These are phyloP conservation scores for Scomber scombrus DNA, from an alignment of 2,113 vertebrate genomes.

Conservation along the genomic window DNA sequence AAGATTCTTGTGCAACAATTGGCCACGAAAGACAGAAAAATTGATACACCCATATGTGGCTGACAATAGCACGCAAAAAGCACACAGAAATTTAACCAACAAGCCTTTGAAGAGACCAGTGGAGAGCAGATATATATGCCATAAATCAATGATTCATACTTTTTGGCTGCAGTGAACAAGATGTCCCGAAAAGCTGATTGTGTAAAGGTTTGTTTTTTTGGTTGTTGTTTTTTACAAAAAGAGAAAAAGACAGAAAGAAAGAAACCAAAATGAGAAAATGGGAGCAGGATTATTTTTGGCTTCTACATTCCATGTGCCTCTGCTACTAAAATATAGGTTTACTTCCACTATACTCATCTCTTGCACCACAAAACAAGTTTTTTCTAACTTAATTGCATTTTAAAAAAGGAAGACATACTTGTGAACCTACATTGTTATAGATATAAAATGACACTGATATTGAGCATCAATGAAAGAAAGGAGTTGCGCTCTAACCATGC, in stretches of 20 bases:
- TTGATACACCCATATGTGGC: conserved; percentile 79
- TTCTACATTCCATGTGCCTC: conserved; percentile 13
- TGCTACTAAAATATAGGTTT: conserved; percentile 20
- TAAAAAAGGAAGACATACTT: not conserved
- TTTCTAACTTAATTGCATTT: not conserved
- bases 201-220: not conserved
- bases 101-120: conserved; percentile 64
- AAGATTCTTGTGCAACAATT: conserved; percentile 82
- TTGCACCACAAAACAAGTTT: not conserved
- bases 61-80: conserved; percentile 76
- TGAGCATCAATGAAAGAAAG: not conserved
- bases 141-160: conserved; percentile 57
- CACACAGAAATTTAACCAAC: conserved; percentile 46
- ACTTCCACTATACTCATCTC: conserved; percentile 9
- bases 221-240: not conserved
- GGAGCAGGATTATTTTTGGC: conserved; percentile 27
- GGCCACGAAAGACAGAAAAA: conserved; percentile 80
- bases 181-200: conserved; percentile 9
- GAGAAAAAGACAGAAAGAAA: conserved; percentile 1
- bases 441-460: not conserved
- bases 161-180: conserved; percentile 38
- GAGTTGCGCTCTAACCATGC: not conserved
- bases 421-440: not conserved
- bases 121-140: conserved; percentile 39
- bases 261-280: conserved; percentile 43